Evolutionary conservation across 2,888 invertebrate genomes (phyloP).

Genomic region (Pogonocherus hispidulus): DNA sequence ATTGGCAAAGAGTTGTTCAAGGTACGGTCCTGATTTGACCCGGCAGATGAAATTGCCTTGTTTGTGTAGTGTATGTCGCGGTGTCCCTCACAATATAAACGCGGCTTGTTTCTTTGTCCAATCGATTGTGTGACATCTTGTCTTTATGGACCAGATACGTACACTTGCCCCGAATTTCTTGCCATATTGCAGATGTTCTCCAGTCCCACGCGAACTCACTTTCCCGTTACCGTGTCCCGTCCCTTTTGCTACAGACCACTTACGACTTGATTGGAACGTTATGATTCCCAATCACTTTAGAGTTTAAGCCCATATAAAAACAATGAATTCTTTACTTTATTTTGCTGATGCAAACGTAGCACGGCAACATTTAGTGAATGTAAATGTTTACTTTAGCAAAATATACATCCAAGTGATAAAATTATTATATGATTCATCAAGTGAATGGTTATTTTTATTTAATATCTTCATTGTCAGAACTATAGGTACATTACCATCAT

Average conservation of each 20-base stretch:
- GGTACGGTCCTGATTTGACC: slow-evolving; percentile 52
- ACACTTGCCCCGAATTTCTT: slow-evolving; percentile 61
- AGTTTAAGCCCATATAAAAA: slow-evolving; percentile 21
- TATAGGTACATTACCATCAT: too few species aligned
- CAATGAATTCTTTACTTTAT: slow-evolving; percentile 12
- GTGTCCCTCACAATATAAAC: slow-evolving; percentile 63
- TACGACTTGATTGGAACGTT: slow-evolving; percentile 55
- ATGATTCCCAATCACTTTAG: slow-evolving; percentile 45
- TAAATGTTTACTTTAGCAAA: too few species aligned
- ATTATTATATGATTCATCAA: too few species aligned
- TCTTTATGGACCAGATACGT: slow-evolving; percentile 65
- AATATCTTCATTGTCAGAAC: too few species aligned
- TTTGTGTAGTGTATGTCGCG: slow-evolving; percentile 65
- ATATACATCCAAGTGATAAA: too few species aligned
- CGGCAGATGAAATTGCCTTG: slow-evolving; percentile 64
- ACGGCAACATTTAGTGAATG: neutral
- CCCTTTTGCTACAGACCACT: slow-evolving; percentile 45
- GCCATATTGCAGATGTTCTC: slow-evolving; percentile 58
- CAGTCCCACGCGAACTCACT: slow-evolving; percentile 50
- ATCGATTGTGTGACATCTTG: slow-evolving; percentile 69
- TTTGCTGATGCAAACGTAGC: slow-evolving; percentile 1
- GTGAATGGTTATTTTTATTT: too few species aligned
- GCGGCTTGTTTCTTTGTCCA: slow-evolving; percentile 65
- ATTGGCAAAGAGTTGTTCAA: slow-evolving; percentile 3
- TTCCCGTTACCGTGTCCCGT: slow-evolving; percentile 44